phyloP scores from a whole-genome alignment of 2,113 vertebrate species.

The Alethe diademata region DNA sequence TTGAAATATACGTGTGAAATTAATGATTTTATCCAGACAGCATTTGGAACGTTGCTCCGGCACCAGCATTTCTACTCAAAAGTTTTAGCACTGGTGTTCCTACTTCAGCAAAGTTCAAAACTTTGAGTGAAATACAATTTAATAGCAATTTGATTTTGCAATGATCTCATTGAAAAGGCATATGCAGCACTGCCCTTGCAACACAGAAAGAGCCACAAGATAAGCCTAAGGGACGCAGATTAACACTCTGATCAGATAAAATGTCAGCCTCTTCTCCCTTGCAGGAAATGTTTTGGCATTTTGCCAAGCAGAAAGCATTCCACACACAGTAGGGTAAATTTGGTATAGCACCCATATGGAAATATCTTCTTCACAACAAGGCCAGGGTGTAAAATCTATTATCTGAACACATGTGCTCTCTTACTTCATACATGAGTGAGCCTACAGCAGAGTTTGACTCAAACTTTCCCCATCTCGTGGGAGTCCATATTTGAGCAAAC shows the following conservation, averaged over 20 bases:
- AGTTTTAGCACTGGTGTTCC: constrained; percentile 30
- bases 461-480: neutral
- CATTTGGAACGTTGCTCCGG: neutral
- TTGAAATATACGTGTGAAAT: neutral
- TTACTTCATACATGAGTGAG: neutral
- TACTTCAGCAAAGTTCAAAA: constrained; percentile 57
- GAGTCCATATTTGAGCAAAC: neutral
- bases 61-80: neutral
- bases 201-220: constrained; percentile 45
- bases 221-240: constrained; percentile 57
- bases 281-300: constrained; percentile 49
- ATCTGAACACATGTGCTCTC: neutral
- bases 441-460: neutral
- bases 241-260: constrained; percentile 68
- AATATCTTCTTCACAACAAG: neutral
- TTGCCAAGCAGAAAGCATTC: neutral
- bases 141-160: constrained; percentile 67
- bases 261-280: constrained; percentile 65
- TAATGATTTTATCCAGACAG: neutral
- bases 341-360: neutral
- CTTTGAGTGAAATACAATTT: constrained; percentile 69
- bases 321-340: constrained; percentile 7
- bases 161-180: constrained; percentile 76
- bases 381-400: neutral
- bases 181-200: constrained; percentile 41